Evolutionary conservation across 2,113 vertebrate genomes (phyloP).

Genomic region (Apeltes quadracus): DNA sequence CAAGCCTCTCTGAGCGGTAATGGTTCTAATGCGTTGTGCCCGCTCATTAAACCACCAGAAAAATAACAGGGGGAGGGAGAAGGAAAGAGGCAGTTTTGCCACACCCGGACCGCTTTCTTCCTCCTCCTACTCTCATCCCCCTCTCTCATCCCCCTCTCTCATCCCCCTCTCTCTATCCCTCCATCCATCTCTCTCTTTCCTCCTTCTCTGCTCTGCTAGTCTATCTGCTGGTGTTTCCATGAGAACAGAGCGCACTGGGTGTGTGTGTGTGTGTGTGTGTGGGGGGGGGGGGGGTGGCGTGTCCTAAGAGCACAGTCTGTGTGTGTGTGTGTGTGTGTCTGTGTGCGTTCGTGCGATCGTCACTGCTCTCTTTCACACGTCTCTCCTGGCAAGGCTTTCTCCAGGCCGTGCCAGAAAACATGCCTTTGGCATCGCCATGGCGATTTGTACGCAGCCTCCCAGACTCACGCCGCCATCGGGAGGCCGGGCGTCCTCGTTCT

Average conservation of each 20-base stretch:
- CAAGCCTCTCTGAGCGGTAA: constrained; percentile 40
- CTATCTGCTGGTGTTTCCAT: constrained; percentile 82
- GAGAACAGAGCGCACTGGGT: constrained; percentile 78
- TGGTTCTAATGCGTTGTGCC: constrained; percentile 50
- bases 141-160: constrained; percentile 6
- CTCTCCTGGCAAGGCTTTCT: constrained; percentile 44
- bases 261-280: constrained; percentile 23
- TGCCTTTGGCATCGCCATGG: constrained; percentile 53
- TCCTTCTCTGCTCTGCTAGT: constrained; percentile 69
- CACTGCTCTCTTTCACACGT: constrained; percentile 67
- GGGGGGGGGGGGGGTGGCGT: constrained; percentile 63
- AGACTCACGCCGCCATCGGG: no score
- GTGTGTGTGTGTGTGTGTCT: constrained; percentile 6
- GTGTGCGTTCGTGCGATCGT: constrained; percentile 24
- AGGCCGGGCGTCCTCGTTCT: not conserved
- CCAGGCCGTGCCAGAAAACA: constrained; percentile 63
- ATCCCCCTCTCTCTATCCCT: not conserved
- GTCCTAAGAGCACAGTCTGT: constrained; percentile 63
- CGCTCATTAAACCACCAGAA: constrained; percentile 52
- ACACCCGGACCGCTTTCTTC: constrained; percentile 68
- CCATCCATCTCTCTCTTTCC: constrained; percentile 43
- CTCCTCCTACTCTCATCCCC: constrained; percentile 54
- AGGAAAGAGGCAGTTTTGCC: constrained; percentile 58
- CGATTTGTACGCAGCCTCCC: constrained; percentile 53
- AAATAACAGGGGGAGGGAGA: constrained; percentile 10